Evolutionary conservation across 2,113 vertebrate genomes (phyloP), one percentile per base, ranked within the genome.

Genomic region (Cyprinodon tularosa): DNA sequence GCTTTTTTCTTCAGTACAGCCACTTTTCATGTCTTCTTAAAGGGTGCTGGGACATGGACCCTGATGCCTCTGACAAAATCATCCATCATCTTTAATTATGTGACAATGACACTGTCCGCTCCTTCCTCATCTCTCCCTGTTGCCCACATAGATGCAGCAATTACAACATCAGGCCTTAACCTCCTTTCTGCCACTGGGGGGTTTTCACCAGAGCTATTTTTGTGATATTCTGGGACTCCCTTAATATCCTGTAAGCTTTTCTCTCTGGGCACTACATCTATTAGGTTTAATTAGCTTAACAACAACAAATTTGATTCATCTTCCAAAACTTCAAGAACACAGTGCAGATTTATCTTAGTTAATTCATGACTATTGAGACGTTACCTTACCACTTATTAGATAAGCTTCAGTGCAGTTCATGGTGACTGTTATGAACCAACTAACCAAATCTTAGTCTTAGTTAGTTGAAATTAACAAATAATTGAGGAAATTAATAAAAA

Each of bases 41-140:
- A 62, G 77, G 87, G 81, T 70, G 81, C 78, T 62, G 81, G 88
- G 77, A 86, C 62, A 69, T 80, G 76, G 84, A 88, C 83, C 84
- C 87, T 78, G 86, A 90, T 69, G 77, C 69, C 65, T 76, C 83
- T 89, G 92, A 93, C 93, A 91, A 90, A 78, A 81, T 71, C 88
- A 93, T 93, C 91, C 87, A 93, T 94, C 91, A 94, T 93, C 92
- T 94, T 94, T 93, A 94, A 94, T 93, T 93, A 93, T 89, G 87
- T 83, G 83, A 92, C 93, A 89, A 79, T 82, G 83, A 88, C 82
- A 86, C 67, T 84, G 78, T 68, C 72, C 82, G 85, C 81, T 80
- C 85, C 75, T 80, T 47, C 66, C 76, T 84, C 72, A 71, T 84
- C 79, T 67, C 81, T 61, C 74, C 38, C 63, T 72, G 74, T 38